These are phyloP conservation scores for Ligdia adustata DNA, from an alignment of 2,888 invertebrate genomes.

Conservation along the genomic window DNA sequence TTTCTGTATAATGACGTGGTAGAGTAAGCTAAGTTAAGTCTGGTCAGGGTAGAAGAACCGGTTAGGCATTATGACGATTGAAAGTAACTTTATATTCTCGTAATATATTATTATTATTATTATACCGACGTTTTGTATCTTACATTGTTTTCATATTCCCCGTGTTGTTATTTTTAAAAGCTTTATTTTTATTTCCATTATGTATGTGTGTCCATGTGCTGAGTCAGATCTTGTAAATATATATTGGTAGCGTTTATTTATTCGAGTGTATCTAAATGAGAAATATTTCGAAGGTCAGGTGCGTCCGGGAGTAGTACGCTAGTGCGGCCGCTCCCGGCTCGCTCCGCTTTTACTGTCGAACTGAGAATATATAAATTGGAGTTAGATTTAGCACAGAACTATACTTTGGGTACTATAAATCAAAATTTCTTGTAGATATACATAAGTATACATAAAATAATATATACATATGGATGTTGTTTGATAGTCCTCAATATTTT, in stretches of 20 bases:
- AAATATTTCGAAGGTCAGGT: constrained; percentile 58
- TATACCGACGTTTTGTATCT: constrained; percentile 62
- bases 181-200: constrained; percentile 64
- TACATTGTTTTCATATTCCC: constrained; percentile 59
- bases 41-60: constrained; percentile 82
- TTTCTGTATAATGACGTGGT: constrained; percentile 81
- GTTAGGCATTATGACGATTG: constrained; percentile 68
- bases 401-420: constrained; percentile 76
- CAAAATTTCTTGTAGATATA: constrained; percentile 81
- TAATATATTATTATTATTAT: constrained; percentile 56
- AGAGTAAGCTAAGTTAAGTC: constrained; percentile 82
- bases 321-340: constrained; percentile 58
- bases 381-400: constrained; percentile 77
- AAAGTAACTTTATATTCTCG: constrained; percentile 65
- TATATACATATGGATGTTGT: constrained; percentile 82
- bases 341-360: constrained; percentile 69
- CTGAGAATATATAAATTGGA: constrained; percentile 61
- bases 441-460: constrained; percentile 76
- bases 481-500: constrained; percentile 84
- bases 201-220: constrained; percentile 82
- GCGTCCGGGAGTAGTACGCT: constrained; percentile 42
- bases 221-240: constrained; percentile 80
- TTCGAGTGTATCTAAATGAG: constrained; percentile 65
- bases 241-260: constrained; percentile 80
- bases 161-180: constrained; percentile 66